Base-by-base conservation (phyloP, 2,888 invertebrate species). In the Eupithecia inturbata region DNA sequence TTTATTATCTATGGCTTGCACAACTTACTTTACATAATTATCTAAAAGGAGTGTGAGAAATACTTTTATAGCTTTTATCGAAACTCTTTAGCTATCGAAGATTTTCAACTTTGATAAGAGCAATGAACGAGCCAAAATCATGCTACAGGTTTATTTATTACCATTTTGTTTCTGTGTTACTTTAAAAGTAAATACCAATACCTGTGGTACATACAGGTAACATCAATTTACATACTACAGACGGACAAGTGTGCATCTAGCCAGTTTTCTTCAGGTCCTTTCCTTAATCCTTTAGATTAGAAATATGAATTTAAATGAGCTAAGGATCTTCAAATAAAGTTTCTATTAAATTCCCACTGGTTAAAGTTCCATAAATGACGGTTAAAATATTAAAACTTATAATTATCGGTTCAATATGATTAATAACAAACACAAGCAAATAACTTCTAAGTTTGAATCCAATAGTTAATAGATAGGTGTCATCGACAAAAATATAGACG, bases 1-100 rank as follows among this genome's bases (percentile, higher is more conserved):
- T 67, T 72, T 84, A 83, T 84, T 82, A 80, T 79, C 75, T 71
- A 75, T 74, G 67, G 71, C 67, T 86, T 85, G 76, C 83, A 66
- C 80, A 84, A 84, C 78, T 68, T 73, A 68, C 71, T 80, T 81
- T 77, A 76, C 78, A 82, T 82, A 82, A 81, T 78, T 75, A 79
- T 78, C 76, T 75, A 79, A 82, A 82, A 82, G 77, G 80, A 79
- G 75, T 77, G 77, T 77, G 76, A 81, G 76, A 76, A 80, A 80
- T 79, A 79, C 78, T 82, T 81, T 81, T 82, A 81, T 81, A 71
- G 79, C 78, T 68, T 78, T 82, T 72, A 75, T 68, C 73, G 70
- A 67, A 22, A 68, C 53, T 64, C 36, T 45, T 70, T n/a, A 70
- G 28, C 45, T 69, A 49, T 39, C 28, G 19, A 53, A 67, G 62